phyloP scores from a whole-genome alignment of 2,888 invertebrate genomes.

The Hoplodrina ambigua region DNA sequence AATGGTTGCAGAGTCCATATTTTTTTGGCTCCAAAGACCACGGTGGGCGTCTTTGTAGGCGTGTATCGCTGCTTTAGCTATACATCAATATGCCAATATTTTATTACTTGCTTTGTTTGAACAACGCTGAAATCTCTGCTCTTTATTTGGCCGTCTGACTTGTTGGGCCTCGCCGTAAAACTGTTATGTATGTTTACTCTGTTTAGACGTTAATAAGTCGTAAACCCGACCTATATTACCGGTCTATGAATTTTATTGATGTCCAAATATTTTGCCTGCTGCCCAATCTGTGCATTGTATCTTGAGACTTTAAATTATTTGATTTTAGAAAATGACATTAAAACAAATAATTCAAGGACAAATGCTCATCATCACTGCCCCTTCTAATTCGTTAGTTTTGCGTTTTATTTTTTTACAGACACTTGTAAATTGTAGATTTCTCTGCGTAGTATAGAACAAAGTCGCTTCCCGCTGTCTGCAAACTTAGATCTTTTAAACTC shows the following conservation, averaged over 20 bases:
- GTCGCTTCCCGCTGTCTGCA: neutral
- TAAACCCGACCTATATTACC: constrained; percentile 50
- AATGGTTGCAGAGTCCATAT: constrained; percentile 47
- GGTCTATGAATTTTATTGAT: constrained; percentile 50
- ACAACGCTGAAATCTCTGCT: constrained; percentile 54
- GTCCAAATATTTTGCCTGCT: constrained; percentile 43
- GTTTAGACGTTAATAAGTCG: constrained; percentile 50
- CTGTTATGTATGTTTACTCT: constrained; percentile 19
- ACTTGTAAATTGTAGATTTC: neutral
- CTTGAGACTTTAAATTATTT: constrained; percentile 10
- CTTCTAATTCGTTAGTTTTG: constrained; percentile 1
- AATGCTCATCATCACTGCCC: constrained; percentile 10
- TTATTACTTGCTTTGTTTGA: constrained; percentile 64
- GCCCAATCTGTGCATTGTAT: constrained; percentile 27
- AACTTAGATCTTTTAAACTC: too few relatives aligned
- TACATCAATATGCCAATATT: constrained; percentile 60
- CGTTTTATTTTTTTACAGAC: neutral
- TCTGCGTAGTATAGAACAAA: too few relatives aligned
- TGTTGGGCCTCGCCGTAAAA: constrained; percentile 47
- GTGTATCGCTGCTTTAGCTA: constrained; percentile 52
- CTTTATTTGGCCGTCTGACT: constrained; percentile 57
- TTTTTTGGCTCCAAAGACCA: constrained; percentile 53
- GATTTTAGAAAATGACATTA: constrained; percentile 23
- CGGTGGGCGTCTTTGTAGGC: constrained; percentile 66
- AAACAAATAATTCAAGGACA: constrained; percentile 17